Evolutionary conservation across 2,113 vertebrate species (phyloP).

Genomic region (Scomber scombrus): DNA sequence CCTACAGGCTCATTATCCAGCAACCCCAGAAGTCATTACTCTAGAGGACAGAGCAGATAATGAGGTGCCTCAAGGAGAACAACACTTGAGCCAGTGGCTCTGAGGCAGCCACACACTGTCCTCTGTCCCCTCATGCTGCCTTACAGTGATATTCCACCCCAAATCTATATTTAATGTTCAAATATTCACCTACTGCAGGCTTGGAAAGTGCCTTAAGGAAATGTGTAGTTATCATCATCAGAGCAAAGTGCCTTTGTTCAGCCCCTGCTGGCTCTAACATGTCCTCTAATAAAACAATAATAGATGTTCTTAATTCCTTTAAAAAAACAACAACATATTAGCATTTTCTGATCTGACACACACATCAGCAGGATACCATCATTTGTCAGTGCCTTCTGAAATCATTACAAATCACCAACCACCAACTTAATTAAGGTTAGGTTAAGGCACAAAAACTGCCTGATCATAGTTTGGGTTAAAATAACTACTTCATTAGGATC

Average conservation of each 20-base stretch:
- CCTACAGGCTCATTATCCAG: conserved; percentile 76
- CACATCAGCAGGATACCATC: no score
- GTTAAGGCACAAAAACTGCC: no score
- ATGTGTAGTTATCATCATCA: no score
- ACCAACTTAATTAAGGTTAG: no score
- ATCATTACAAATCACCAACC: no score
- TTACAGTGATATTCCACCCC: conserved; percentile 16
- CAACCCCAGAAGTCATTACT: conserved; percentile 71
- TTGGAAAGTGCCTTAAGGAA: background rate
- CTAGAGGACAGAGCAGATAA: conserved; percentile 73
- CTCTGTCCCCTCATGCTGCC: background rate
- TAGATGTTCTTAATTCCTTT: no score
- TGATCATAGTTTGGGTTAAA: no score
- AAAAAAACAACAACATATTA: background rate
- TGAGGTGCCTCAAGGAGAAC: conserved; percentile 69
- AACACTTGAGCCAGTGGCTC: conserved; percentile 25
- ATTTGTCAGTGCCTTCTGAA: no score
- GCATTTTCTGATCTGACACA: background rate
- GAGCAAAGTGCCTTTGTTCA: no score
- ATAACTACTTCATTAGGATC: no score
- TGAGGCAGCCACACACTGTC: background rate
- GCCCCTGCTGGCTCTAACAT: background rate
- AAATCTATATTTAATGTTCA: background rate
- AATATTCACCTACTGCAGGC: background rate
- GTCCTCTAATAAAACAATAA: background rate